A percentile compares a stretch with the other conserved stretches of the same genome.
Conservation (phyloP, 2,113 vertebrate species). For the Otis tarda region DNA sequence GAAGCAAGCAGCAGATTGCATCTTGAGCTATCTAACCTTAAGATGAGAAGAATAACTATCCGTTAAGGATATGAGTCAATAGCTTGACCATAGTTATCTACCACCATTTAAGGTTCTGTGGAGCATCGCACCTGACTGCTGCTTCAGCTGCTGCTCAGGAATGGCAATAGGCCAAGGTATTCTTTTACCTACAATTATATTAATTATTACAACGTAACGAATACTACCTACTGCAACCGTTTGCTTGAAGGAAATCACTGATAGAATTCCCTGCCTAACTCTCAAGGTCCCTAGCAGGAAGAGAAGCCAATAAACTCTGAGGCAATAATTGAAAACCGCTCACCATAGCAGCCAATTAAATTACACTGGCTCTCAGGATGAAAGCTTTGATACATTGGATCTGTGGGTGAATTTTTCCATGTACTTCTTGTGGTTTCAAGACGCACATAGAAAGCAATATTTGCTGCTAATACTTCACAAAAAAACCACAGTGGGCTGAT, state of each 20-base stretch:
- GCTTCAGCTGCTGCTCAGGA: background rate
- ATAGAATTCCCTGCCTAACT: background rate
- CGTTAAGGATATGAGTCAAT: background rate
- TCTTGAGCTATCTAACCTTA: background rate
- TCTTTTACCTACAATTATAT: background rate
- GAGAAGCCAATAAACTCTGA: conserved; percentile 27
- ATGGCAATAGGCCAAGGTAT: background rate
- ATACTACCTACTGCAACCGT: background rate
- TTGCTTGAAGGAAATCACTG: background rate
- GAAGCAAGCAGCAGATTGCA: background rate
- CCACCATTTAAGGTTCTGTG: background rate
- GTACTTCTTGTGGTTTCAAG: background rate
- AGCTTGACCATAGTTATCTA: background rate
- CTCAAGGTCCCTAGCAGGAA: background rate
- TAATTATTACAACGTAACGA: background rate
- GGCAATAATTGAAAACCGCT: conserved; percentile 32
- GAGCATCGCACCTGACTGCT: background rate
- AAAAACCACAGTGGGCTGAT: background rate
- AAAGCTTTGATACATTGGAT: background rate
- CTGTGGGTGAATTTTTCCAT: background rate
- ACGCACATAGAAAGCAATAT: background rate
- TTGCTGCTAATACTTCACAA: background rate
- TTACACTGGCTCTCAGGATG: conserved; percentile 4
- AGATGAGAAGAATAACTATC: background rate
- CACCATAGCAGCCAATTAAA: conserved; percentile 33